Conservation (phyloP, 2,797 vertebrate species). For the Cynopterus sphinx region DNA sequence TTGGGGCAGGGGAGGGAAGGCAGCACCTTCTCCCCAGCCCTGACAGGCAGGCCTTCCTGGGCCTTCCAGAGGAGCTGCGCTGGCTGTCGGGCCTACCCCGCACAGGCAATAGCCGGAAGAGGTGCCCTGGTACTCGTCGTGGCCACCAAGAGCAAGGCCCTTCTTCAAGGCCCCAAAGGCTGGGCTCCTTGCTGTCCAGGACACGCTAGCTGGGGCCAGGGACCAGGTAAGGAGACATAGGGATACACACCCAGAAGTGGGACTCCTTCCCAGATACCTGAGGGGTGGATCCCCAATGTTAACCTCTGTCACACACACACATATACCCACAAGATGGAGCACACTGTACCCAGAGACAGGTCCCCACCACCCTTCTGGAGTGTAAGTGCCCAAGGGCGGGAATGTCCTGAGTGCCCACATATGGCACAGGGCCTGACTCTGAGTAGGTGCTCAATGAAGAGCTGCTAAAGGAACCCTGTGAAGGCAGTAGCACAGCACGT, state of each 20-base stretch:
- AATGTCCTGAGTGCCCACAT: neutral
- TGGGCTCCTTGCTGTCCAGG: conserved; percentile 20
- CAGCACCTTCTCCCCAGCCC: neutral
- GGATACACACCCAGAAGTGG: neutral
- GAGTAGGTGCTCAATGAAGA: neutral
- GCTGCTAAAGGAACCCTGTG: neutral
- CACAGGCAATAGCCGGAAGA: neutral
- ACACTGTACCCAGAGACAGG: neutral
- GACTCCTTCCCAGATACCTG: neutral
- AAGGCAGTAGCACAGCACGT: neutral
- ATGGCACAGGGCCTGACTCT: neutral
- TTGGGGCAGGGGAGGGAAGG: neutral
- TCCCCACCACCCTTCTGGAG: rapidly evolving
- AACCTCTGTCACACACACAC: neutral
- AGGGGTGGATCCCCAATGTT: neutral
- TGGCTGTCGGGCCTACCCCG: neutral
- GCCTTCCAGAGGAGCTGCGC: conserved; percentile 50
- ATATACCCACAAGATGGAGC: neutral
- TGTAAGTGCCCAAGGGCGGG: neutral
- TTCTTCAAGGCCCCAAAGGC: neutral
- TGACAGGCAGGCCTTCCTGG: rapidly evolving
- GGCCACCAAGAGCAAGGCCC: conserved; percentile 32
- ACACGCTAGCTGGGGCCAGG: neutral
- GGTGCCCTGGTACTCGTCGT: neutral
- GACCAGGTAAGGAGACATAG: neutral